Base-by-base conservation (phyloP, 35 echinoderm and acorn worm species). In the Anneissia japonica region DNA sequence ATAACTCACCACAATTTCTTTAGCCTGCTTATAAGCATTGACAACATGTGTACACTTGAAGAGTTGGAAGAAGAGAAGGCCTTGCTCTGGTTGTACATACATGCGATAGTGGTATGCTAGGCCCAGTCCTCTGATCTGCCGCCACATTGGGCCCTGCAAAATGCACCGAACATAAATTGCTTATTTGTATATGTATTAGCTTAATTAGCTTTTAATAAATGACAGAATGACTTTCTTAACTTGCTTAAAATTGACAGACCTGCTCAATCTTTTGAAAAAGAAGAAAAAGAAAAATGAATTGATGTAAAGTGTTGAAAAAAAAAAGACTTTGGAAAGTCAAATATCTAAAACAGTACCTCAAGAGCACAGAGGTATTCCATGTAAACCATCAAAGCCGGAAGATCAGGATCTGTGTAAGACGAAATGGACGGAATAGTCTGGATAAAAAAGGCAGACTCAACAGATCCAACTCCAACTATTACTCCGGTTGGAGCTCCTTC, bases 21-120 rank as follows among this genome's bases (percentile, higher is more conserved):
- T 91, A 12, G 91, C 92, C 39, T 99, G 92, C 34, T 92, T 99
- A 80, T 99, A 99, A 37, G 96, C 96, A 55, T 85, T 94, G 83
- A 94, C 96, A 0, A 99, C 96, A 87, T 99, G 96, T 19, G 96
- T 99, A 56, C 88, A 93, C 36, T 99, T 99, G 89, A 89, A 99
- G 30, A 99, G 92, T 23, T 91, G 96, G 31, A 99, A 88, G 80
- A 91, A 99, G 1, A 99, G 46, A 29, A 99, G 82, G 0, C 96
- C 96, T 83, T 93, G 85, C 39, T 91, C 89, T 0, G 96, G 96
- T 81, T 83, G 46, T n/a, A 81, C 30, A 41, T 94, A 94, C 96
- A 94, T 99, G n/a, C 91, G 82, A 76, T 99, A 99, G 36, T 94
- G 92, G 45, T 99, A 99, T 30, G 96, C 96, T n/a, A 99, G 45